Conservation (phyloP, 2,888 invertebrate species). For the Agonopterix alstromeriana region DNA sequence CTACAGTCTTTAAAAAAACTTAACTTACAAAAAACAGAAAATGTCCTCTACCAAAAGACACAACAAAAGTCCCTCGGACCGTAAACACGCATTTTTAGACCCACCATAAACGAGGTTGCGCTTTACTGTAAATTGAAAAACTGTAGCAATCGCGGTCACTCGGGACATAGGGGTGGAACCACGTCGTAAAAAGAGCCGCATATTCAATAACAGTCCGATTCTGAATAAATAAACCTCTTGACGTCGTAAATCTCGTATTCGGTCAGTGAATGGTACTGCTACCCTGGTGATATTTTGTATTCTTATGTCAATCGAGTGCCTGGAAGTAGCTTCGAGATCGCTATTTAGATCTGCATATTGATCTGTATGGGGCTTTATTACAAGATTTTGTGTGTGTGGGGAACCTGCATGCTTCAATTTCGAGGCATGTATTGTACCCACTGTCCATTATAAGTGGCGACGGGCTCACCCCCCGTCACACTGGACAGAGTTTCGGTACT, state of each 20-base stretch:
- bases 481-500: no score
- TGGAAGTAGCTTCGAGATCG: neutral
- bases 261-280: neutral
- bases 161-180: slow-evolving; percentile 4
- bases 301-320: slow-evolving; percentile 2
- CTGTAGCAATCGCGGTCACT: slow-evolving; percentile 12
- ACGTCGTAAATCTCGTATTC: slow-evolving; percentile 8
- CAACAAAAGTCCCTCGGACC: slow-evolving; percentile 1
- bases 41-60: no score
- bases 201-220: slow-evolving; percentile 25
- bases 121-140: slow-evolving; percentile 30
- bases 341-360: no score
- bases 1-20: neutral
- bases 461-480: no score
- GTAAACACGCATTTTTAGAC: slow-evolving; percentile 13
- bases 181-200: slow-evolving; percentile 20
- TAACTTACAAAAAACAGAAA: neutral
- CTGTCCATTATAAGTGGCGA: no score
- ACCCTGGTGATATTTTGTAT: neutral
- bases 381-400: no score
- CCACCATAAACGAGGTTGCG: slow-evolving; percentile 10
- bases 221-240: slow-evolving; percentile 24
- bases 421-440: no score
- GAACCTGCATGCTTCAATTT: no score
- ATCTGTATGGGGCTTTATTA: no score